Percentiles rank a stretch among this genome's conserved stretches.
These are phyloP conservation scores for Dreissena rostriformis DNA, from an alignment of 1,140 invertebrate genomes.

Conservation along the genomic window DNA sequence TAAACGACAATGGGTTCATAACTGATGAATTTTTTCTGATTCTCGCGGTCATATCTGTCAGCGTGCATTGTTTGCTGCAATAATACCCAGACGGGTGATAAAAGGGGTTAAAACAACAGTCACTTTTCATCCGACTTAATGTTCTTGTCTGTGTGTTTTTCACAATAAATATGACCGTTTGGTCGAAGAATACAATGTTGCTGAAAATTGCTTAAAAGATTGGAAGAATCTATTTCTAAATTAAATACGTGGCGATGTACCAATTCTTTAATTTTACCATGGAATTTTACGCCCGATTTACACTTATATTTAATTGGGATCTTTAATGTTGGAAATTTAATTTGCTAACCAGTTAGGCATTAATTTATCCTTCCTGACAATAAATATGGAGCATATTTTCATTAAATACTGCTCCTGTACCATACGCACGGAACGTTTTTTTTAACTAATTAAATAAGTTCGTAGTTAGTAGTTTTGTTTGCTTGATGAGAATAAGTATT, in stretches of 20 bases:
- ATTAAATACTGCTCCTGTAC: no score
- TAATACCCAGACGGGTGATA: constrained; percentile 44
- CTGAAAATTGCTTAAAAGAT: constrained; percentile 22
- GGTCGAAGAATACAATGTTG: constrained; percentile 38
- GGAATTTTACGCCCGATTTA: no score
- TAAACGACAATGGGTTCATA: constrained; percentile 52
- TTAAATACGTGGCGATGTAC: constrained; percentile 42
- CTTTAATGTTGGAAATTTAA: no score
- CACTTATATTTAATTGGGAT: no score
- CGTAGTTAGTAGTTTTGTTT: no score
- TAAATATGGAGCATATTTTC: no score
- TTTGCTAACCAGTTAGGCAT: no score
- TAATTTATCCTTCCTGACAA: no score
- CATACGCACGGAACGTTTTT: no score
- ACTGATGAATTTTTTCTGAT: constrained; percentile 39
- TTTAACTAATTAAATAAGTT: no score
- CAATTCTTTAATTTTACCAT: no score
- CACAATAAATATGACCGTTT: constrained; percentile 50
- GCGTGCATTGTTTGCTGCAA: constrained; percentile 28
- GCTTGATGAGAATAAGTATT: no score
- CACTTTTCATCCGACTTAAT: constrained; percentile 52
- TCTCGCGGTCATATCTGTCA: constrained; percentile 51
- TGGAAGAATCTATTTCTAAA: constrained; percentile 55
- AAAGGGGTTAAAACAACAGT: constrained; percentile 52
- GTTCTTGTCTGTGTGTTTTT: constrained; percentile 53